Evolutionary conservation across 2,888 invertebrate genomes (phyloP).

Genomic region (Torymus auratus): DNA sequence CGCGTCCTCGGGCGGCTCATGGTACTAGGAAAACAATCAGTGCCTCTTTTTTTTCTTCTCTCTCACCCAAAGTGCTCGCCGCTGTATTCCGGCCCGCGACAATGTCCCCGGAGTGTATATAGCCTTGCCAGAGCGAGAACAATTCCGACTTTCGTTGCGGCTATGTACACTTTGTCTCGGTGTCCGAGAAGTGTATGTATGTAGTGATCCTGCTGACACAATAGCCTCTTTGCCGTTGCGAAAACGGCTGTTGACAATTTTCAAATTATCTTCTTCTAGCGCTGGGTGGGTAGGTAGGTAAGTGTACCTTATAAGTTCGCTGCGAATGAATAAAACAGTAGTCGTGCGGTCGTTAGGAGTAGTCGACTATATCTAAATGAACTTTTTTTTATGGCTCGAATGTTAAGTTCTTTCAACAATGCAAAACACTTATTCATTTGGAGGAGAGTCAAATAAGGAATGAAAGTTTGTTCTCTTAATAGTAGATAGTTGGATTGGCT

Average conservation of each 20-base stretch:
- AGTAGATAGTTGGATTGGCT: no score
- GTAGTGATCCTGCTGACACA: slow-evolving; percentile 48
- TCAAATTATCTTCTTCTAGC: slow-evolving; percentile 40
- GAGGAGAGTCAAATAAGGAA: no score
- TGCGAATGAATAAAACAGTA: no score
- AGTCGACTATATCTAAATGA: no score
- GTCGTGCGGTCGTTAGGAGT: no score
- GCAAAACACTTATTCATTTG: no score
- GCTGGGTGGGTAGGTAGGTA: neutral
- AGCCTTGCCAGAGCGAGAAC: slow-evolving; percentile 42
- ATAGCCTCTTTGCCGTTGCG: slow-evolving; percentile 55
- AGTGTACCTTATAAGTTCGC: neutral
- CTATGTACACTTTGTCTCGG: slow-evolving; percentile 37
- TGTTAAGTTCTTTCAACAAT: no score
- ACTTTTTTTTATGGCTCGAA: no score
- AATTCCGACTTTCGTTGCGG: slow-evolving; percentile 47
- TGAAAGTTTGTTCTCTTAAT: no score
- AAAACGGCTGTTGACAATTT: slow-evolving; percentile 42
- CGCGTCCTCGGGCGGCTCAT: slow-evolving; percentile 33
- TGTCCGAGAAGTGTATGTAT: slow-evolving; percentile 33
- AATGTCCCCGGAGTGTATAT: slow-evolving; percentile 3
- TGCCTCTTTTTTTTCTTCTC: slow-evolving; percentile 4
- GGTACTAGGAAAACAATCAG: slow-evolving; percentile 43
- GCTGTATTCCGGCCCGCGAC: slow-evolving; percentile 43
- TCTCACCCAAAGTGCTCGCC: slow-evolving; percentile 31